phyloP scores from a whole-genome alignment of 2,113 vertebrate species.

The Taurulus bubalis region DNA sequence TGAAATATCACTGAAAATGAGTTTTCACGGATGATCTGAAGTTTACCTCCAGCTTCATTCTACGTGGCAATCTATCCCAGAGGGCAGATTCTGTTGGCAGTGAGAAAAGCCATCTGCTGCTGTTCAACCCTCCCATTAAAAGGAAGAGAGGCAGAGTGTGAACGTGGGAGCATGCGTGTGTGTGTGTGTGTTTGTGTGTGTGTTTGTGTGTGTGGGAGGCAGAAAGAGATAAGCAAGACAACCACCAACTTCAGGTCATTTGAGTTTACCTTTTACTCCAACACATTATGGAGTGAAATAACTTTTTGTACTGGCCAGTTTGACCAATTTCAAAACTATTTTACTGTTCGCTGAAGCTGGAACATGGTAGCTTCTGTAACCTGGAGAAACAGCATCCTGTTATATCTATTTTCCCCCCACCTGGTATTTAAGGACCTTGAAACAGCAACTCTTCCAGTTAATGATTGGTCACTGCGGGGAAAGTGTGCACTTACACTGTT shows the following conservation, averaged over 20 bases:
- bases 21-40: conserved; percentile 41
- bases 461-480: conserved; percentile 81
- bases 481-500: conserved; percentile 78
- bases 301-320: not conserved
- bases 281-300: not conserved
- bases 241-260: conserved; percentile 2
- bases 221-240: conserved; percentile 1
- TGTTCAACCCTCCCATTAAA: conserved; percentile 73
- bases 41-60: conserved; percentile 59
- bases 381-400: conserved; percentile 41
- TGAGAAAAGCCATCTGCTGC: conserved; percentile 81
- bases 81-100: conserved; percentile 74
- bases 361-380: conserved; percentile 14
- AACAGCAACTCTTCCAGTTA: conserved; percentile 76
- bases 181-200: conserved; percentile 41
- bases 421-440: conserved; percentile 78
- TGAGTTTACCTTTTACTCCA: conserved; percentile 21
- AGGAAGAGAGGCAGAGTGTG: conserved; percentile 41
- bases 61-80: conserved; percentile 75
- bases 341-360: not conserved
- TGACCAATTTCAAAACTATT: conserved; percentile 1
- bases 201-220: conserved; percentile 9
- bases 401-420: conserved; percentile 30
- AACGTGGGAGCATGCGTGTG: conserved; percentile 41
- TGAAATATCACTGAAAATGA: not conserved